Evolutionary conservation across 2,797 vertebrate species (phyloP), one percentile per base, ranked within the genome.

Genomic region (Protosalanx chinensis): DNA sequence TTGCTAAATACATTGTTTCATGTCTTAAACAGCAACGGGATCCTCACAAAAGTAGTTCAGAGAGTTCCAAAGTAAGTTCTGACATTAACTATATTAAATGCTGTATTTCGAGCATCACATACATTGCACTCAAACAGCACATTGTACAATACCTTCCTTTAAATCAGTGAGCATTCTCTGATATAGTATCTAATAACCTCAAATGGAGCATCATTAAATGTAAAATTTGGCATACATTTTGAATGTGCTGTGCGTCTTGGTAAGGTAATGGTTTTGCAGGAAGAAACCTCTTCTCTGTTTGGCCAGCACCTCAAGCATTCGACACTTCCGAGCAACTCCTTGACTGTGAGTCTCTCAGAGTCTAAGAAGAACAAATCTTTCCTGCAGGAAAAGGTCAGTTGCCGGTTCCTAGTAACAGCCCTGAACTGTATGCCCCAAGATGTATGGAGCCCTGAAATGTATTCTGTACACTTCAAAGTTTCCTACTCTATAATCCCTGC

Each of bases 181-280:
- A 46, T 3, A 46, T 46, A 46, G 2, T 46, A 12, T 46, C 41
- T 41, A 41, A 41, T 41, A 7, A 41, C 8, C 37, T 41, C 37
- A 41, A 41, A 41, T 41, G 37, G 37, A 41, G 7, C 6, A 6
- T 41, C 37, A 46, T 12, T 46, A 46, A 46, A 46, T 12, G 13
- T 46, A 46, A 3, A 2, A 46, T 12, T 46, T 46, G 41, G 12
- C 13, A 13, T 46, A 3, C 10, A 46, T 12, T 46, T 46, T 46
- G 10, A 46, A 46, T 46, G 12, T 27, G 23, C 23, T 13, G 12
- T 13, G 0, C 3, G 41, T 62, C 1, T 74, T 53, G 0, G 56
- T 66, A 85, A 96, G 95, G 93, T 96, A 74, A 96, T 95, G 94
- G 93, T 96, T 58, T 94, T 94, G 95, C 94, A 96, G 89, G 96